A percentile compares a stretch with the other conserved stretches of the same genome.
These are phyloP conservation scores for Dolichomitus sp. DNA, from an alignment of 2,888 invertebrate species.

Conservation along the genomic window DNA sequence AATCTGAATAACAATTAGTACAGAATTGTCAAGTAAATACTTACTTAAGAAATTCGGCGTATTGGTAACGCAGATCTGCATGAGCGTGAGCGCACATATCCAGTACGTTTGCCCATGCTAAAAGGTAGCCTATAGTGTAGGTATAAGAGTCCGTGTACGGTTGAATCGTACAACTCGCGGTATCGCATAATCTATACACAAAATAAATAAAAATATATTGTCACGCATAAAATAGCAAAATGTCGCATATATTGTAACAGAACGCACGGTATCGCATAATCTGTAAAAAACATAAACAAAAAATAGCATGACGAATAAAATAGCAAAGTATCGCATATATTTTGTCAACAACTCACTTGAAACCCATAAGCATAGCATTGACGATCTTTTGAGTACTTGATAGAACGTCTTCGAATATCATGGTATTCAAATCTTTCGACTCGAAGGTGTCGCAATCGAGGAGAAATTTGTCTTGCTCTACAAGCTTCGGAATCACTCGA, in stretches of 20 bases:
- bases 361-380: constrained; percentile 87
- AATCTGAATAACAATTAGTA: not conserved
- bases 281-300: not conserved
- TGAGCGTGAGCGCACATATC: constrained; percentile 90
- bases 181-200: constrained; percentile 87
- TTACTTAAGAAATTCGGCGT: constrained; percentile 90
- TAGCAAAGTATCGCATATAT: constrained; percentile 39
- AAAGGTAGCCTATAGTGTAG: constrained; percentile 90
- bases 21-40: constrained; percentile 41
- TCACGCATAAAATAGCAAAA: not conserved
- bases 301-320: not conserved
- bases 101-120: constrained; percentile 91
- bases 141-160: constrained; percentile 88
- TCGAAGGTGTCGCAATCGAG: constrained; percentile 86
- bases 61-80: constrained; percentile 91
- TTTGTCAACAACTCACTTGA: constrained; percentile 85
- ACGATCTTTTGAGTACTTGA: constrained; percentile 86
- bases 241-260: constrained; percentile 38
- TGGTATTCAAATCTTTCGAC: constrained; percentile 84
- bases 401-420: constrained; percentile 85
- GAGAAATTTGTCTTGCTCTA: constrained; percentile 85
- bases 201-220: not conserved
- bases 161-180: constrained; percentile 87
- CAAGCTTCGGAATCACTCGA: constrained; percentile 85
- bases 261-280: too few species aligned